A percentile compares a stretch with the other conserved stretches of the same genome.
phyloP scores from a whole-genome alignment of 2,888 invertebrate species.

The Penaeus monodon region DNA sequence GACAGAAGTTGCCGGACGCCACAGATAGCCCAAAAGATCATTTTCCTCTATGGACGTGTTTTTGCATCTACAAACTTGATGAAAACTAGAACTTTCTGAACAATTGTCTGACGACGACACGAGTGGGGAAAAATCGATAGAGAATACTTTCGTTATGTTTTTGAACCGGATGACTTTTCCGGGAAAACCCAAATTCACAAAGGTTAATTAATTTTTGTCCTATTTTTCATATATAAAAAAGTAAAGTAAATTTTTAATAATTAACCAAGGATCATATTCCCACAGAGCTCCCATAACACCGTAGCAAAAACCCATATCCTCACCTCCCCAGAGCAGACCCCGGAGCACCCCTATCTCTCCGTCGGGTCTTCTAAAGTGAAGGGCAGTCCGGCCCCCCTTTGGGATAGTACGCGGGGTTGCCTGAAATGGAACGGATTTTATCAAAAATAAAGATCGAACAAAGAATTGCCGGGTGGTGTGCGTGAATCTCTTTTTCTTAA shows the following conservation, averaged over 20 bases:
- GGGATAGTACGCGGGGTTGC: constrained; percentile 67
- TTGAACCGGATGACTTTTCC: too few relatives aligned
- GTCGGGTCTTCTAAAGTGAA: constrained; percentile 66
- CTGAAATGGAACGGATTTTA: too few relatives aligned
- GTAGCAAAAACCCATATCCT: neutral
- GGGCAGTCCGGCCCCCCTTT: constrained; percentile 68
- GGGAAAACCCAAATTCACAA: too few relatives aligned
- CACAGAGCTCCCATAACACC: too few relatives aligned
- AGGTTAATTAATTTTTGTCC: too few relatives aligned
- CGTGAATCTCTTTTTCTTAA: too few relatives aligned
- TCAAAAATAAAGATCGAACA: too few relatives aligned
- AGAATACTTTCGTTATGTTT: fast-evolving
- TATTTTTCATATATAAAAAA: too few relatives aligned
- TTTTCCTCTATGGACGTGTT: constrained; percentile 26
- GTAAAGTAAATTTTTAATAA: too few relatives aligned
- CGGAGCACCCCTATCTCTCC: constrained; percentile 75
- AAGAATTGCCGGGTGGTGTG: too few relatives aligned
- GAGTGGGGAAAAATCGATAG: neutral
- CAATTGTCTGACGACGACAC: neutral
- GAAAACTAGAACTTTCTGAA: neutral
- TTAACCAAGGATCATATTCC: too few relatives aligned
- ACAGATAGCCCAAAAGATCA: constrained; percentile 66
- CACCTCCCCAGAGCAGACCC: constrained; percentile 76
- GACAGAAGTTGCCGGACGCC: constrained; percentile 66
- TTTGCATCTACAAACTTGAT: constrained; percentile 21